Evolutionary conservation across 2,113 vertebrate species (phyloP).

Genomic region (Ictalurus furcatus): DNA sequence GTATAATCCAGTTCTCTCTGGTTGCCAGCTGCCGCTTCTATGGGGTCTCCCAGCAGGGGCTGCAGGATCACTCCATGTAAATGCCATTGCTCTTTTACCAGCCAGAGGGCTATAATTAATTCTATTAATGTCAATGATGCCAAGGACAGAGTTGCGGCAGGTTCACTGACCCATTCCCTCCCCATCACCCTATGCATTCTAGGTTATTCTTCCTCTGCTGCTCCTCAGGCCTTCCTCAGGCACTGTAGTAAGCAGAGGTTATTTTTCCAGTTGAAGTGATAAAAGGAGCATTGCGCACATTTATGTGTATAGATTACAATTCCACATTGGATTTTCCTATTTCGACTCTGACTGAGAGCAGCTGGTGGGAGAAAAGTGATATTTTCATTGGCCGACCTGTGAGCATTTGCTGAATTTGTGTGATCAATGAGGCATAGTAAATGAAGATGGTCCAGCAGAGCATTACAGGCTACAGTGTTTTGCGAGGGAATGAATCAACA

Average conservation of each 20-base stretch:
- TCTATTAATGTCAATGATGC: slow-evolving; percentile 66
- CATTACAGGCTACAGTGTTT: slow-evolving; percentile 38
- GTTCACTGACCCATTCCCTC: slow-evolving; percentile 54
- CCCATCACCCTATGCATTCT: slow-evolving; percentile 50
- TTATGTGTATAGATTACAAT: slow-evolving; percentile 44
- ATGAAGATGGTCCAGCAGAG: slow-evolving; percentile 43
- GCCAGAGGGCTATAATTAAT: slow-evolving; percentile 67
- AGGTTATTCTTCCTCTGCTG: slow-evolving; percentile 38
- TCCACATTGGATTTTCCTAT: slow-evolving; percentile 35
- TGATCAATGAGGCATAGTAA: slow-evolving; percentile 47
- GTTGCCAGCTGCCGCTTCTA: slow-evolving; percentile 47
- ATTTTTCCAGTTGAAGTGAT: slow-evolving; percentile 42
- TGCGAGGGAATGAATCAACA: slow-evolving; percentile 45
- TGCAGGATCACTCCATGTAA: slow-evolving; percentile 63
- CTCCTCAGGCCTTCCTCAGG: slow-evolving; percentile 36
- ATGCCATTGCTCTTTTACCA: slow-evolving; percentile 63
- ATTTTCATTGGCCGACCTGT: slow-evolving; percentile 34
- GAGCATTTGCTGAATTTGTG: slow-evolving; percentile 36
- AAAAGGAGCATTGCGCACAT: slow-evolving; percentile 8
- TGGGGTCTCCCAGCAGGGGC: slow-evolving; percentile 49
- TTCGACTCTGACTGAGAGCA: slow-evolving; percentile 33
- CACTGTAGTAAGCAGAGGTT: slow-evolving; percentile 35
- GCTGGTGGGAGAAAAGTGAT: slow-evolving; percentile 26
- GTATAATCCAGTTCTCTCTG: slow-evolving; percentile 37
- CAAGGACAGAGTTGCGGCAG: slow-evolving; percentile 62